phyloP scores from a whole-genome alignment of 2,797 vertebrate genomes.

The Sebastolobus altivelis region DNA sequence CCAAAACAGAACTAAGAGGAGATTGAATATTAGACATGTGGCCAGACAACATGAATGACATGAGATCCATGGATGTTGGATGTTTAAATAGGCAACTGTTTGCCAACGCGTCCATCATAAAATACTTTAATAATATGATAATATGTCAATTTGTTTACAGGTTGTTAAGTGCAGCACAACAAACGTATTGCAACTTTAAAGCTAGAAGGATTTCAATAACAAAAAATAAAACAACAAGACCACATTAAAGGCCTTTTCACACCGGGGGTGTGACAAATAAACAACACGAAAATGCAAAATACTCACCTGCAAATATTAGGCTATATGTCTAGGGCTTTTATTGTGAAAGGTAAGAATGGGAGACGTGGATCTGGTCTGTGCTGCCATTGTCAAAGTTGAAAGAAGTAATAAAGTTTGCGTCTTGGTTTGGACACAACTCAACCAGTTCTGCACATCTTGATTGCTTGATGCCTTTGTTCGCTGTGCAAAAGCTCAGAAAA shows the following conservation, averaged over 20 bases:
- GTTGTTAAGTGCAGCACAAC: background rate
- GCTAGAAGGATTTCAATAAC: background rate
- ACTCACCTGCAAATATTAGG: no score
- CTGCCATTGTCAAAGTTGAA: background rate
- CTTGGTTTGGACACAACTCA: no score
- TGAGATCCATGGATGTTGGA: background rate
- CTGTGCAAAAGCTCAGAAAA: no score
- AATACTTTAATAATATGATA: background rate
- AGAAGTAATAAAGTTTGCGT: rapidly evolving
- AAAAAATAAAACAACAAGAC: background rate
- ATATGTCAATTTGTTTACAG: background rate
- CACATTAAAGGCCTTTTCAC: background rate
- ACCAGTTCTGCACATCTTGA: no score
- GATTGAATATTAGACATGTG: background rate
- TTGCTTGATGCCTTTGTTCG: no score
- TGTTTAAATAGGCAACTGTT: background rate
- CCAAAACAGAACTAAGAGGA: background rate
- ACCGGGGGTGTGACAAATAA: no score
- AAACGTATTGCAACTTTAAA: background rate
- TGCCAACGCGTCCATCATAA: background rate
- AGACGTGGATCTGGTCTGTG: background rate
- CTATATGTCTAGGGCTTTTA: no score
- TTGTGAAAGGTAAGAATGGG: background rate
- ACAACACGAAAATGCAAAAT: no score
- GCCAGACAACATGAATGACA: background rate